Evolutionary conservation across 2,113 vertebrate genomes (phyloP).

Genomic region (Platanista minor): DNA sequence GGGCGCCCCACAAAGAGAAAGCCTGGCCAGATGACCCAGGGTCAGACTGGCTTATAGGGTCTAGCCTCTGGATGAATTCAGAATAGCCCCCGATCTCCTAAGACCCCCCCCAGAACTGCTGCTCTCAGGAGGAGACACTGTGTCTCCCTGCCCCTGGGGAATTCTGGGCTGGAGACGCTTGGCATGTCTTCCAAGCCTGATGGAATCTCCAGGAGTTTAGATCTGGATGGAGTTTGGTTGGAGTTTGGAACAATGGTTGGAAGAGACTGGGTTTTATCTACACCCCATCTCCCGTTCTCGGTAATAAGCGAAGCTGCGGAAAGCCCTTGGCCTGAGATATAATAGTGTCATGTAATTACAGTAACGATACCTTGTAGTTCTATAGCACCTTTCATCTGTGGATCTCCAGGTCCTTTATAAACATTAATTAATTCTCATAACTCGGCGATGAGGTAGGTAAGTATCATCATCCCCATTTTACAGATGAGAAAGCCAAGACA

Average conservation of each 20-base stretch:
- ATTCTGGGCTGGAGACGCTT: constrained; percentile 32
- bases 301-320: constrained; percentile 71
- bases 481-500: background rate
- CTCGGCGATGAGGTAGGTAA: constrained; percentile 73
- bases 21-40: background rate
- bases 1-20: background rate
- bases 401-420: constrained; percentile 66
- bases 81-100: background rate
- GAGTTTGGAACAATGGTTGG: constrained; percentile 53
- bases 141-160: background rate
- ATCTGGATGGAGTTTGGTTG: constrained; percentile 47
- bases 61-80: background rate
- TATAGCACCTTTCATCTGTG: constrained; percentile 64
- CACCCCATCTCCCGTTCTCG: constrained; percentile 55
- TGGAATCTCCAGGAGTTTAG: constrained; percentile 47
- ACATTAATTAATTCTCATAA: constrained; percentile 72
- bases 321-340: constrained; percentile 62
- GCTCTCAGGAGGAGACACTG: background rate
- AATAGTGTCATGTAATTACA: constrained; percentile 67
- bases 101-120: background rate
- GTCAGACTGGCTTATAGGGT: background rate
- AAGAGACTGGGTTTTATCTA: constrained; percentile 68
- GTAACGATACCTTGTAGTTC: constrained; percentile 64
- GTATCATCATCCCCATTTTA: constrained; percentile 58
- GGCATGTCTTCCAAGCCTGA: constrained; percentile 55